phyloP scores from a whole-genome alignment of 1,140 invertebrate genomes.

The Monomorium pharaonis region DNA sequence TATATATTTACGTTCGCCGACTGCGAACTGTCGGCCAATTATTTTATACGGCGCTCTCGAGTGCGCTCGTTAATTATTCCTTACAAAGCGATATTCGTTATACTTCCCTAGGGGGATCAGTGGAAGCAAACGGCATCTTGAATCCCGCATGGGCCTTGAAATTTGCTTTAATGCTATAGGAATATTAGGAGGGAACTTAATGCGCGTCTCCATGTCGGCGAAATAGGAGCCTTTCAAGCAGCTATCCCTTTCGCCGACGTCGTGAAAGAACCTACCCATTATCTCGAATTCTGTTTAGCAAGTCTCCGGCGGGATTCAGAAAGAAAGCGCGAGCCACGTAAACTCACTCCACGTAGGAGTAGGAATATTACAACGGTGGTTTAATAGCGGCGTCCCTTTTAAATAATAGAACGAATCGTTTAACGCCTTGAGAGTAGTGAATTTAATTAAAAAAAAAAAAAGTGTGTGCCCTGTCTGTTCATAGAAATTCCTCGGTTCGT shows the following conservation, averaged over 20 bases:
- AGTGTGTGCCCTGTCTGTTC: background rate
- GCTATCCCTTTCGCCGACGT: constrained; percentile 34
- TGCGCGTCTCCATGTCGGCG: constrained; percentile 29
- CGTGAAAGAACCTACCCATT: constrained; percentile 20
- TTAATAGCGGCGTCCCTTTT: constrained; percentile 1
- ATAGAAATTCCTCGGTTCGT: no score
- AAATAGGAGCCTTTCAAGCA: constrained; percentile 42
- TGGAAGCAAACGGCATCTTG: constrained; percentile 34
- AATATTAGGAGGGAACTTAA: constrained; percentile 55
- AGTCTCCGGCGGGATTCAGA: background rate
- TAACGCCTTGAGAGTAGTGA: background rate
- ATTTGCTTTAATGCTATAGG: constrained; percentile 48
- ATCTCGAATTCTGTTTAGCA: constrained; percentile 53
- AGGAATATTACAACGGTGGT: background rate
- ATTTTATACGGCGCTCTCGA: constrained; percentile 37
- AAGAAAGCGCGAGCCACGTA: constrained; percentile 24
- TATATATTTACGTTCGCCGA: constrained; percentile 38
- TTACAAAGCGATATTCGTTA: constrained; percentile 60
- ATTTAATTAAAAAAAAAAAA: background rate
- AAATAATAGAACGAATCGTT: constrained; percentile 24
- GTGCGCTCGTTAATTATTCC: constrained; percentile 56
- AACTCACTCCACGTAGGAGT: background rate
- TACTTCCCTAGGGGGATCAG: constrained; percentile 26
- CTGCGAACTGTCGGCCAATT: constrained; percentile 47
- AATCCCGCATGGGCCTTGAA: constrained; percentile 50